These are phyloP conservation scores for Zenarchopterus dispar DNA, from an alignment of 2,797 vertebrate genomes.

Conservation along the genomic window DNA sequence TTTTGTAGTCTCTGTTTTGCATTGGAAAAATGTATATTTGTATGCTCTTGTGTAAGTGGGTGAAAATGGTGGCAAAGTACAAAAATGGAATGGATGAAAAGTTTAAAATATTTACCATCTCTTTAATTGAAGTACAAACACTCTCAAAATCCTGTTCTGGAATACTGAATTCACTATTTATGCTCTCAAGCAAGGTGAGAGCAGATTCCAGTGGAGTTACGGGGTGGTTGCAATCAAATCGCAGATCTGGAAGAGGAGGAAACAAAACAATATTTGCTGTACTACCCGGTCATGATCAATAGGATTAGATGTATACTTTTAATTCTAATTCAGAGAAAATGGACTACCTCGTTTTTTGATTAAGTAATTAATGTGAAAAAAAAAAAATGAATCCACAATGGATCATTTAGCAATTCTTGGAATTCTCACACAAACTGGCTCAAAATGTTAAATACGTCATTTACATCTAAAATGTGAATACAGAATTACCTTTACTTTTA, in stretches of 20 bases:
- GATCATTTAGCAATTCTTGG: no score
- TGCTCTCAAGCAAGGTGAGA: conserved; percentile 56
- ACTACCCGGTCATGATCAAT: neutral
- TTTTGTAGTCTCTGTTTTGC: neutral
- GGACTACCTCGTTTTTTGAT: no score
- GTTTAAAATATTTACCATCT: conserved; percentile 71
- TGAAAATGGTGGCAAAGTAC: neutral
- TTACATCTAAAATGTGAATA: no score
- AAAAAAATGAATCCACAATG: no score
- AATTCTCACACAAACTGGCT: no score
- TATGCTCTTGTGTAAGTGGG: no score
- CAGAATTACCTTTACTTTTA: no score
- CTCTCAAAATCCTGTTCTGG: conserved; percentile 47
- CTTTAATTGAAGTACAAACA: conserved; percentile 57
- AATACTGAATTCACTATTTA: conserved; percentile 44
- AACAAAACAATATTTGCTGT: conserved; percentile 2
- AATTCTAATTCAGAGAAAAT: no score
- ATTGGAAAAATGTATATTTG: neutral
- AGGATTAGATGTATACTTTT: no score
- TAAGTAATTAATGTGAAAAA: no score
- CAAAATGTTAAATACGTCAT: no score
- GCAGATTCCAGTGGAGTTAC: conserved; percentile 77
- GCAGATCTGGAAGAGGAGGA: conserved; percentile 48
- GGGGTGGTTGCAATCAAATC: conserved; percentile 50
- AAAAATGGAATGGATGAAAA: neutral